Percentiles rank a stretch among this genome's conserved stretches.
These are phyloP conservation scores for Cnemophilus loriae DNA, from an alignment of 2,113 vertebrate genomes.

Conservation along the genomic window DNA sequence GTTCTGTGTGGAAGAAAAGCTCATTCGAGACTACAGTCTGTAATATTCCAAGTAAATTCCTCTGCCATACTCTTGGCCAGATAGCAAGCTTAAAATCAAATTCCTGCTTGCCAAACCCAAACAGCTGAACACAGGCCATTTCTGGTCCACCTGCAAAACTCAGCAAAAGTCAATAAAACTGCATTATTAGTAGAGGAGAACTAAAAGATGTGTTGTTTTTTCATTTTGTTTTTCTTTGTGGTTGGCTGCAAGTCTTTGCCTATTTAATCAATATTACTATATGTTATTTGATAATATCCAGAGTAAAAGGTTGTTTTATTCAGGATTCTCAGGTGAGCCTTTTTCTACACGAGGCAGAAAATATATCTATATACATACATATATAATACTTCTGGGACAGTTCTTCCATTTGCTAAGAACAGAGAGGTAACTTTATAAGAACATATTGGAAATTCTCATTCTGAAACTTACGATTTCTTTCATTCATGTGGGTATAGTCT, in stretches of 20 bases:
- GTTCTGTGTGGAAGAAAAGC: not conserved
- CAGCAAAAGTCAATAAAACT: not conserved
- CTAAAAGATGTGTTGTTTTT: not conserved
- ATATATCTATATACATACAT: not conserved
- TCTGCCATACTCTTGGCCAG: not conserved
- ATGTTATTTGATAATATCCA: conserved; percentile 2
- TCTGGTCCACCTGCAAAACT: not conserved
- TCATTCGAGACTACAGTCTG: not conserved
- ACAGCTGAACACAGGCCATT: not conserved
- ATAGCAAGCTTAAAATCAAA: not conserved
- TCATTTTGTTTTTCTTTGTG: not conserved
- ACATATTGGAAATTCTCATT: not conserved
- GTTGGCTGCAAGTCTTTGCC: not conserved
- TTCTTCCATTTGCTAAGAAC: not conserved
- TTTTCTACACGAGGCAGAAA: not conserved
- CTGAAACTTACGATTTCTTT: not conserved
- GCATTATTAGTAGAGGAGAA: not conserved
- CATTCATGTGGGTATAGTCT: not conserved
- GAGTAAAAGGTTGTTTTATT: not conserved
- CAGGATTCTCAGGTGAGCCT: not conserved
- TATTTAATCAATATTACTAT: not conserved
- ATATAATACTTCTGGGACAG: not conserved
- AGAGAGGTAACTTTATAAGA: not conserved
- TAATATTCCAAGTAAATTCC: not conserved
- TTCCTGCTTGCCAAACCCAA: not conserved